These are phyloP conservation scores for Nezara viridula DNA, from an alignment of 2,888 invertebrate genomes.

Conservation along the genomic window DNA sequence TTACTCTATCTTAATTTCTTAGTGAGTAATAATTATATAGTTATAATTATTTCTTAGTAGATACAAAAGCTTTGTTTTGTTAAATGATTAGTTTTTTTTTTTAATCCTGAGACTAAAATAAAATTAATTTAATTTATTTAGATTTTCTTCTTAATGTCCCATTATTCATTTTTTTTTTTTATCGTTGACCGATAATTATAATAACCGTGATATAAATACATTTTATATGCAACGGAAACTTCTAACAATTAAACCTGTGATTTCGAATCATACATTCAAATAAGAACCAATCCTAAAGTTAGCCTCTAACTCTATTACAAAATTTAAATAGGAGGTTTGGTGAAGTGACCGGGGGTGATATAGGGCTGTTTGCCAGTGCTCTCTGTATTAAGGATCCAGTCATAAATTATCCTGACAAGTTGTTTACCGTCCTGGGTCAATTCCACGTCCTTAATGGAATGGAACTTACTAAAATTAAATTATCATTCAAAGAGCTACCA, in stretches of 20 bases:
- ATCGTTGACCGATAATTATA: no score
- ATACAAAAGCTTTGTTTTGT: no score
- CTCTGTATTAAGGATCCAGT: not conserved
- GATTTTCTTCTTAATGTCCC: no score
- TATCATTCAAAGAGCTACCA: not conserved
- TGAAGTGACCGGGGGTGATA: not conserved
- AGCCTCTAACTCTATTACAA: not conserved
- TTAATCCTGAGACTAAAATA: no score
- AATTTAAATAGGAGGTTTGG: not conserved
- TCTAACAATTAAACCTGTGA: not conserved
- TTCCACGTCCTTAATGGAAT: not conserved
- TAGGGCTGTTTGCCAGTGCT: not conserved
- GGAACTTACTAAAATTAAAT: constrained; percentile 23
- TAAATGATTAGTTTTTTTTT: no score
- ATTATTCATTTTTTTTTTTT: no score
- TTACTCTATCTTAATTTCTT: no score
- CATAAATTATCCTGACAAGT: constrained; percentile 45
- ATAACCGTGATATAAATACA: no score
- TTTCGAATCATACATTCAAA: not conserved
- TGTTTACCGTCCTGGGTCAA: constrained; percentile 8
- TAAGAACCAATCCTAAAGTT: not conserved
- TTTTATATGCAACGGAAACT: no score
- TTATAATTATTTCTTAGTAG: no score
- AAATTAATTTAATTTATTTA: no score
- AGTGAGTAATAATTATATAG: no score